phyloP scores from a whole-genome alignment of 2,888 invertebrate species.

The Eupithecia subumbrata region DNA sequence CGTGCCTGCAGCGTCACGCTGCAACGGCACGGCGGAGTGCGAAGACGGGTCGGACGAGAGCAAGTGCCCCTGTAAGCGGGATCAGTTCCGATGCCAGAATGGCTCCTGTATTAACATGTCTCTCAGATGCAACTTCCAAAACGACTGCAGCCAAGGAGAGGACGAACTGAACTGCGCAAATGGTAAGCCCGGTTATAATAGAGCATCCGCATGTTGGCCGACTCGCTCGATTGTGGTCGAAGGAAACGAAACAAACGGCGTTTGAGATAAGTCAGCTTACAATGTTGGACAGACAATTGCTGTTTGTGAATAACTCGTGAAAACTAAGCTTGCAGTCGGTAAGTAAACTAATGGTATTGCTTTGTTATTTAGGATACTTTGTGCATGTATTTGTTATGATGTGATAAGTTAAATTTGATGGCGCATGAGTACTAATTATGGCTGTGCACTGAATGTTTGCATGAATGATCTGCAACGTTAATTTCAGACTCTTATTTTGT shows the following conservation, averaged over 20 bases:
- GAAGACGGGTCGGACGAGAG: conserved; percentile 77
- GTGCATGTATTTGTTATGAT: neutral
- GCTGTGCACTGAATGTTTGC: neutral
- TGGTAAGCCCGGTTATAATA: conserved; percentile 60
- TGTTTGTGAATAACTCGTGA: conserved; percentile 43
- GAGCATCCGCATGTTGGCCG: neutral
- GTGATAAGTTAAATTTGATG: neutral
- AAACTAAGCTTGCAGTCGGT: neutral
- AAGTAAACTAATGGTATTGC: neutral
- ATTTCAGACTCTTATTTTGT: neutral
- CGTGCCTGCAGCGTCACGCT: conserved; percentile 78
- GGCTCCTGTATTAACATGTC: conserved; percentile 86
- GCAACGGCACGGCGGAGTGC: conserved; percentile 82
- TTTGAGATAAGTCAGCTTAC: neutral
- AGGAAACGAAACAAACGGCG: neutral
- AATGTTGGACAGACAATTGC: neutral
- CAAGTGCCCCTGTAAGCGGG: conserved; percentile 75
- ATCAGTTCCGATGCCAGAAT: conserved; percentile 84
- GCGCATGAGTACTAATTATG: neutral
- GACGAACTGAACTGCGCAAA: conserved; percentile 85
- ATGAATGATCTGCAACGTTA: neutral
- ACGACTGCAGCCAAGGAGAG: conserved; percentile 84
- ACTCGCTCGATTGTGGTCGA: neutral
- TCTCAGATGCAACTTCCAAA: conserved; percentile 85
- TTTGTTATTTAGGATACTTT: neutral